Evolutionary conservation across 2,888 invertebrate genomes (phyloP).

Genomic region (Sympetrum striolatum): DNA sequence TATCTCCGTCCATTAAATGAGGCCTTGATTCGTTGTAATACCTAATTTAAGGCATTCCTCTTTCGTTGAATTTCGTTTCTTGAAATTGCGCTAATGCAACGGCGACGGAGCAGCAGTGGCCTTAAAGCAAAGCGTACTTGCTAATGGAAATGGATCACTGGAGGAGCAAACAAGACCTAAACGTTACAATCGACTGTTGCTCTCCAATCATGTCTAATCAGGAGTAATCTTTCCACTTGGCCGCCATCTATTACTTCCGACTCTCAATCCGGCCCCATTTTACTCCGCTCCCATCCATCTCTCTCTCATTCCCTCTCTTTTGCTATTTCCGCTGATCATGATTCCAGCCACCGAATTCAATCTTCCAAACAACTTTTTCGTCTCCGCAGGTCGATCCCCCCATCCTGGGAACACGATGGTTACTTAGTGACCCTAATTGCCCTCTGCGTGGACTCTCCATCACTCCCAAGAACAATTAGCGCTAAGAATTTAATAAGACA

Average conservation of each 20-base stretch:
- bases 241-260: background rate
- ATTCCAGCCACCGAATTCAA: background rate
- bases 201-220: background rate
- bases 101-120: no score
- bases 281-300: background rate
- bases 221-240: background rate
- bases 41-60: no score
- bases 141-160: background rate
- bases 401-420: background rate
- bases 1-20: no score
- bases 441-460: no score
- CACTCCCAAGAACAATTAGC: no score
- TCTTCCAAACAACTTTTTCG: background rate
- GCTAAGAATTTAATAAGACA: no score
- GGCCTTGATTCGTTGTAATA: no score
- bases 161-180: background rate
- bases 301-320: background rate
- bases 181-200: background rate
- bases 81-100: no score
- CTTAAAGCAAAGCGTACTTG: background rate
- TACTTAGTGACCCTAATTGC: background rate
- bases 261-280: background rate
- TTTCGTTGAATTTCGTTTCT: no score
- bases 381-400: background rate
- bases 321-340: background rate